Base-by-base conservation (phyloP, 2,888 invertebrate genomes). In the Zaprionus bogoriensis region DNA sequence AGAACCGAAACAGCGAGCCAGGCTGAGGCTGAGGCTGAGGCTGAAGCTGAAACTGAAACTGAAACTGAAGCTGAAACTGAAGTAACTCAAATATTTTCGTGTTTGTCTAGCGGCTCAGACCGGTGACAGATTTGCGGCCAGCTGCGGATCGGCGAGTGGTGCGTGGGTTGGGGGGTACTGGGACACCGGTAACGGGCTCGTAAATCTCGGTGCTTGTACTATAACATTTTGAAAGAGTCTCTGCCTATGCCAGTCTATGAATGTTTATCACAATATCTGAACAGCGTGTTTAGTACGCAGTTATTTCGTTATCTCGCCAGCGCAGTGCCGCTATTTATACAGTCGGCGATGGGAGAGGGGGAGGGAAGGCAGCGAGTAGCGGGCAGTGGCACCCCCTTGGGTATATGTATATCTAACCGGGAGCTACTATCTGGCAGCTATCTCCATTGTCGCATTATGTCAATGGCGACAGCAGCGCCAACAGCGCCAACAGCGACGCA, bases 101-200 rank as follows among this genome's bases (percentile, higher is more conserved):
- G 82, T 86, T 84, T 86, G 72, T 76, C 64, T 46, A 57, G 62
- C 78, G 76, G 84, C 81, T 81, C 76, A 74, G 71, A 17, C 38
- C 67, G 77, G 67, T 87, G 88, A 89, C 88, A 87, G 88, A 88
- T 89, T 88, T 88, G 86, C 74, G 79, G 74, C 69, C 65, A 51
- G 39, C n/a, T n/a, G n/a, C n/a, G n/a, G n/a, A n/a, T n/a, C n/a
- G n/a, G n/a, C n/a, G n/a, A n/a, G n/a, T n/a, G n/a, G n/a, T n/a
- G n/a, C 50, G 59, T 47, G 27, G 19, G 39, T 28, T 9, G 1
- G 23, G 10, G n/a, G 4, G 68, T 41, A 28, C 19, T 4, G 39
- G 47, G 12, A 22, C 22, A 4, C 10, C 27, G 23, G 38, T 38
- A 36, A 10, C 50, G 58, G 19, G 50, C 58, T 71, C 71, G 36